Percentiles rank a stretch among this genome's conserved stretches.
These are phyloP conservation scores for Ichneumon xanthorius DNA, from an alignment of 2,888 invertebrate genomes.

Conservation along the genomic window DNA sequence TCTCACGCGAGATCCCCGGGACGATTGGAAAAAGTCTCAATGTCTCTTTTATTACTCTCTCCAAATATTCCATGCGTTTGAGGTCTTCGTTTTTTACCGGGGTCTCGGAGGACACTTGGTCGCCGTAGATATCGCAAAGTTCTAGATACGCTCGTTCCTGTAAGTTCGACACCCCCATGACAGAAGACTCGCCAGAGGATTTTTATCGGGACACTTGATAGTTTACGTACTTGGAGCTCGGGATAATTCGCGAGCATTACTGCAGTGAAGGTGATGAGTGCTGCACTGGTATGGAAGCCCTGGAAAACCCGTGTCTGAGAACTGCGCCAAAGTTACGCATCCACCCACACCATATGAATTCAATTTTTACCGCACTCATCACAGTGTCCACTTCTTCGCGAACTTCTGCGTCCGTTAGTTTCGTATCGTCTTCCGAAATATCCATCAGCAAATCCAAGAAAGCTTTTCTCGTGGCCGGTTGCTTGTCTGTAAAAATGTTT, in stretches of 20 bases:
- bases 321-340: background rate
- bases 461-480: slow-evolving; percentile 80
- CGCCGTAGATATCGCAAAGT: too few relatives aligned
- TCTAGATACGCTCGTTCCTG: too few relatives aligned
- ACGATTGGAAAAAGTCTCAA: too few relatives aligned
- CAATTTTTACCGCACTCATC: slow-evolving; percentile 86
- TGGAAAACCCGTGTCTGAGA: background rate
- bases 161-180: background rate
- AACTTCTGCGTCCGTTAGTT: slow-evolving; percentile 86
- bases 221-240: background rate
- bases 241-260: slow-evolving; percentile 66
- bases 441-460: slow-evolving; percentile 86
- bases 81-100: too few relatives aligned
- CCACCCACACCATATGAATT: background rate
- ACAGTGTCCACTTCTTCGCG: slow-evolving; percentile 87
- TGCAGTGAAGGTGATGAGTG: slow-evolving; percentile 70
- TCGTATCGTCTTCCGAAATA: slow-evolving; percentile 85
- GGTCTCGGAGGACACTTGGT: too few relatives aligned
- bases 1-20: too few relatives aligned
- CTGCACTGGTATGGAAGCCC: slow-evolving; percentile 76
- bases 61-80: too few relatives aligned
- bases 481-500: slow-evolving; percentile 55
- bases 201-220: background rate
- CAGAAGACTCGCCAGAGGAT: background rate
- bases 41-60: too few relatives aligned